A percentile compares a stretch with the other conserved stretches of the same genome.
phyloP scores from a whole-genome alignment of 1,140 invertebrate genomes.

The Sitophilus oryzae region DNA sequence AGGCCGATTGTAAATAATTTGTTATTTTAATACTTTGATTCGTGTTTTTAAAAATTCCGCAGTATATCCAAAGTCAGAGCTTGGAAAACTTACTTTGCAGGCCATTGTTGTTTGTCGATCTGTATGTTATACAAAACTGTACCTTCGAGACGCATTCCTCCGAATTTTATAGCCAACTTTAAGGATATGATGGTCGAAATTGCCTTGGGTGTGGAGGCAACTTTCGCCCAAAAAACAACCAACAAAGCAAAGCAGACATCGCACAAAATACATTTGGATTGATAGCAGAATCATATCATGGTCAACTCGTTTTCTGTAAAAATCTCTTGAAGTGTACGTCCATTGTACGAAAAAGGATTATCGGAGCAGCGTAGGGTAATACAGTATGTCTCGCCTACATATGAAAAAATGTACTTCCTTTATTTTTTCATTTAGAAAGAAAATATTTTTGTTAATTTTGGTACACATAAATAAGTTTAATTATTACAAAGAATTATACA shows the following conservation, averaged over 20 bases:
- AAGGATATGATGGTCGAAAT: slow-evolving; percentile 7
- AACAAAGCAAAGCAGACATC: too few relatives aligned
- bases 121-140: not conserved
- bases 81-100: not conserved
- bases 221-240: slow-evolving; percentile 14
- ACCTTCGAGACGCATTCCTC: not conserved
- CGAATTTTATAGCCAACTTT: not conserved
- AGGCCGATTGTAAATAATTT: too few relatives aligned
- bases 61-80: too few relatives aligned
- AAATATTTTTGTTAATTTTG: too few relatives aligned
- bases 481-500: too few relatives aligned
- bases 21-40: too few relatives aligned
- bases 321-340: not conserved
- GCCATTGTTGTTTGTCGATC: not conserved
- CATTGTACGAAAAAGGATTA: not conserved
- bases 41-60: too few relatives aligned
- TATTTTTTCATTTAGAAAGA: too few relatives aligned
- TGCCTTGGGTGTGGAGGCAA: slow-evolving; percentile 18
- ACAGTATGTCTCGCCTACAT: slow-evolving; percentile 15
- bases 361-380: slow-evolving; percentile 13
- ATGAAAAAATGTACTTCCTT: slow-evolving; percentile 13
- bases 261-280: too few relatives aligned
- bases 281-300: slow-evolving; percentile 3
- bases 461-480: too few relatives aligned
- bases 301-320: slow-evolving; percentile 12